phyloP scores from a whole-genome alignment of 2,797 vertebrate genomes.

The Sebastes taczanowskii region DNA sequence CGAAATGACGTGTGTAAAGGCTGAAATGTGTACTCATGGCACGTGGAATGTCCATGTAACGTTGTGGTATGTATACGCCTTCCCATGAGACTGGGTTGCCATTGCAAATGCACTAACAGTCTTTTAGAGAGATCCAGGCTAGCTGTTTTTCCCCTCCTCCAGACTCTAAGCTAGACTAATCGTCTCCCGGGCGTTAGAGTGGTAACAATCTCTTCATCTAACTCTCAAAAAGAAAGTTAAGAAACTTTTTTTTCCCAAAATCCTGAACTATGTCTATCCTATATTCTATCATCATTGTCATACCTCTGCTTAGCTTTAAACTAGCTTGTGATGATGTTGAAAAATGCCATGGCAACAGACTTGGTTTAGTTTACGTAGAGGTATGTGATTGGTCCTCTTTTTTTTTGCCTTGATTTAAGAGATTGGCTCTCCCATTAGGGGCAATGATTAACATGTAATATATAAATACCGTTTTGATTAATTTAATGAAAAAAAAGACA shows the following conservation, averaged over 20 bases:
- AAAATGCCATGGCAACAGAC: background rate
- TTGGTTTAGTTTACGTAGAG: background rate
- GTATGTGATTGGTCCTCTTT: background rate
- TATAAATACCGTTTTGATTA: background rate
- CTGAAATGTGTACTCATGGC: no score
- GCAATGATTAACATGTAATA: background rate
- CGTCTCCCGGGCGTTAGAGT: background rate
- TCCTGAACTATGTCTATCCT: background rate
- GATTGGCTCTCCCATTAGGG: background rate
- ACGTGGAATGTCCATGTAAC: rapidly evolving
- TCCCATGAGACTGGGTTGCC: no score
- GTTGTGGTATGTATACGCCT: rapidly evolving
- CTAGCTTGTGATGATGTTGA: background rate
- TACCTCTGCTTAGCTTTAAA: background rate
- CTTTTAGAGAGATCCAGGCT: background rate
- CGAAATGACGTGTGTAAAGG: no score
- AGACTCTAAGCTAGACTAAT: background rate
- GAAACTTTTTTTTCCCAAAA: no score
- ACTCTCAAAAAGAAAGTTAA: background rate
- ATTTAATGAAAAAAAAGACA: background rate
- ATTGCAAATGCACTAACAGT: no score
- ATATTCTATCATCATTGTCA: background rate
- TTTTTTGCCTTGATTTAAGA: background rate
- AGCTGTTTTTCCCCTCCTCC: background rate
- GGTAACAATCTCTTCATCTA: background rate